Evolutionary conservation across 2,113 vertebrate species (phyloP), one percentile per base, ranked within the genome.

Genomic region (Mastomys coucha): DNA sequence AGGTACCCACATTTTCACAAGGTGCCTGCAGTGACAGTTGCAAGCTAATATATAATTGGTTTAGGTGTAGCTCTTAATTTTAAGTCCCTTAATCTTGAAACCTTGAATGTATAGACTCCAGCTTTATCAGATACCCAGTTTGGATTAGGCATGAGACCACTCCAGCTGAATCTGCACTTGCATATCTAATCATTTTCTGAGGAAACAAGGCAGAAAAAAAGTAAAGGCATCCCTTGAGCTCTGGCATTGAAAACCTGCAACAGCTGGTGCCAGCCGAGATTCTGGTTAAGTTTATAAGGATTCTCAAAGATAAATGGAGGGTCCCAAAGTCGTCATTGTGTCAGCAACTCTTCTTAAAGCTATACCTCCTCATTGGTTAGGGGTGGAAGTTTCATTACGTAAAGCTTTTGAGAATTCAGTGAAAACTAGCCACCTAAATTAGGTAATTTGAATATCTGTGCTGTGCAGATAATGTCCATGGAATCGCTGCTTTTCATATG

Each of bases 1-100:
- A 84, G 31, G 42, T 39, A 49, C 63, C 69, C 81, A 26, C 31
- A 26, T 93, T 95, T 97, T 80, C 49, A 20, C 75, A 91, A 19
- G 24, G 88, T 94, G 72, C 49, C 7, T 82, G 16, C 42, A 70
- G 39, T 92, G 33, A 86, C 78, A 56, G 73, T 91, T 84, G 80
- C 80, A 77, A 93, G n/a, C 85, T 49, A 1, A 77, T 65, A 16
- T 56, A 0, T 80, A 56, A 96, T 22, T 94, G 70, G 12, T 67
- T 95, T 92, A 5, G 51, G 73, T 82, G 36, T 12, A 56, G 86
- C 14, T 26, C 78, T 89, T 87, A 96, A 86, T 24, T 88, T 82
- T 81, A 77, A 42, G 90, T 93, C 80, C 87, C 24, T 91, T 76
- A 70, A 65, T 95, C 60, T 91, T 53, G 53, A 81, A 85, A 65